Evolutionary conservation across 2,797 vertebrate genomes (phyloP).

Genomic region (Parotocinclus haroldoi): DNA sequence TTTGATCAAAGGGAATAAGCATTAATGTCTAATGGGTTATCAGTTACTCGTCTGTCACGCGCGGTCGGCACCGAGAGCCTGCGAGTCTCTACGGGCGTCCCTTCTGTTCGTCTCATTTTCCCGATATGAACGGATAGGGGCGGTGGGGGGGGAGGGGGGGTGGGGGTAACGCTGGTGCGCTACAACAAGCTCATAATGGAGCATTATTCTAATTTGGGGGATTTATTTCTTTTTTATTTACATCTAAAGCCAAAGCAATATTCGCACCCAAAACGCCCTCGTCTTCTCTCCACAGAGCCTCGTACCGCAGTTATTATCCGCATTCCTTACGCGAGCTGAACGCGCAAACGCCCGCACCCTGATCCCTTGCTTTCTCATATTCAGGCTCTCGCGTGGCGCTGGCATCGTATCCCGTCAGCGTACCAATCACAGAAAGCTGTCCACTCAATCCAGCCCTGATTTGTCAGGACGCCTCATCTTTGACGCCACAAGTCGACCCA

Average conservation of each 20-base stretch:
- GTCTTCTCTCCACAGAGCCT: slow-evolving; percentile 87
- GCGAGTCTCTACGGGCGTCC: slow-evolving; percentile 65
- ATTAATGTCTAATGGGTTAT: slow-evolving; percentile 79
- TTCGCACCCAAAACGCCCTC: slow-evolving; percentile 79
- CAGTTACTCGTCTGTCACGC: slow-evolving; percentile 74
- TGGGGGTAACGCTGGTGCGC: too few species aligned
- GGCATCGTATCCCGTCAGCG: slow-evolving; percentile 92
- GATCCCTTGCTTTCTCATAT: slow-evolving; percentile 66
- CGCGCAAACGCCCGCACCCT: background rate
- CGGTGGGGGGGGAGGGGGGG: too few species aligned
- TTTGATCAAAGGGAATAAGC: slow-evolving; percentile 78
- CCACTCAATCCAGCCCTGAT: slow-evolving; percentile 99
- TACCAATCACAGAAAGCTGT: slow-evolving; percentile 99
- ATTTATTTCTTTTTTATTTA: slow-evolving; percentile 46
- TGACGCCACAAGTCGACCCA: slow-evolving; percentile 89
- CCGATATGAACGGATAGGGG: slow-evolving; percentile 62
- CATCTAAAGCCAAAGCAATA: slow-evolving; percentile 57
- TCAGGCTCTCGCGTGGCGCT: slow-evolving; percentile 76
- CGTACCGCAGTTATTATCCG: slow-evolving; percentile 87
- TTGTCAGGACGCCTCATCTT: slow-evolving; percentile 87
- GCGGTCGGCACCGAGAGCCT: slow-evolving; percentile 59
- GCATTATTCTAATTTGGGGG: slow-evolving; percentile 66
- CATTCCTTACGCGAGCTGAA: slow-evolving; percentile 81
- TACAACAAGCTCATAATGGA: slow-evolving; percentile 50
- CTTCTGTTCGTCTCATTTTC: slow-evolving; percentile 51